Evolutionary conservation across 2,888 invertebrate genomes (phyloP), one percentile per base, ranked within the genome.

Genomic region (Eupithecia insigniata): DNA sequence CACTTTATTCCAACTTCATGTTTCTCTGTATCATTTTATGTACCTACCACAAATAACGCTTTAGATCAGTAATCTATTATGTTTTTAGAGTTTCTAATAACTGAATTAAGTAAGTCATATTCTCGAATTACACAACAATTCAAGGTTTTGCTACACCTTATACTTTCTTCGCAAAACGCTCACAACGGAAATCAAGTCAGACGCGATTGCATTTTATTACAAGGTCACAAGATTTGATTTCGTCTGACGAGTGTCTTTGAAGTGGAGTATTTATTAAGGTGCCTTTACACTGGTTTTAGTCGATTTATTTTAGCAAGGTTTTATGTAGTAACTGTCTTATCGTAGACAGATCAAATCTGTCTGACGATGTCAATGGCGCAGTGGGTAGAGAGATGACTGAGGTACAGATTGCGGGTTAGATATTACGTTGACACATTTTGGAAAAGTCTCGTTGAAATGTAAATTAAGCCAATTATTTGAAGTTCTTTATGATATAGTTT

Each of bases 191-290:
- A 60, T 71, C 67, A 68, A 69, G 60, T 32, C 67, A 68, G 65
- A 36, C 43, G n/a, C 39, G 30, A 69, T 65, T 69, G 69, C 67
- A 55, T 74, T 58, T 61, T 74, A 67, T 74, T 67, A 67, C 71
- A 71, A 71, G 65, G 64, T 55, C 30, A 43, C 7, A 71, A 66
- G 69, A 69, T 74, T 71, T 65, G 58, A 74, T 69, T 67, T 69
- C 67, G 67, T 67, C 69, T 71, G 74, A 71, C 73, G 58, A 73
- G 43, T 18, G 39, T 67, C 68, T 73, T 73, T 70, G 39, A 66
- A 69, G 28, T 62, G 55, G 66, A 71, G 64, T 55, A 26, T 70
- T 51, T 62, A 65, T 67, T 62, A 64, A 34, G 12, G 10, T 34
- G 32, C 12, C 3, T 62, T 62, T 34, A 32, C 61, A 34, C 32